phyloP scores from a whole-genome alignment of 1,140 invertebrate species.

The Zaprionus ornatus region DNA sequence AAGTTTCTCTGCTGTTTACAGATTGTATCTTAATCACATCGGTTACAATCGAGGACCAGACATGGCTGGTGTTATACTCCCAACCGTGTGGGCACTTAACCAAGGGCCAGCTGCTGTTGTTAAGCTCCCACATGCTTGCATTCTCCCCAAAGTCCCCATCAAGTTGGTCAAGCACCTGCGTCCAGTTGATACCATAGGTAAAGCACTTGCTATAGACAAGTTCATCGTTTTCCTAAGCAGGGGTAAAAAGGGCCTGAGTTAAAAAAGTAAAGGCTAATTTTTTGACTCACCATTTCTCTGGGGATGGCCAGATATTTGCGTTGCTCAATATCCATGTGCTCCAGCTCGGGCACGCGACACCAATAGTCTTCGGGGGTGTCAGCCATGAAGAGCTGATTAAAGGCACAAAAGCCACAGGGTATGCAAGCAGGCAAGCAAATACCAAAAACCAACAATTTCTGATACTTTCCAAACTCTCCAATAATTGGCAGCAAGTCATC shows the following conservation, averaged over 20 bases:
- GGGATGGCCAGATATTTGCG: conserved; percentile 88
- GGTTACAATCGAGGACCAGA: conserved; percentile 91
- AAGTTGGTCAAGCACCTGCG: conserved; percentile 84
- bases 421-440: conserved; percentile 94
- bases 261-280: neutral
- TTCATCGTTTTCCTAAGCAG: conserved; percentile 83
- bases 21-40: conserved; percentile 86
- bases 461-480: conserved; percentile 94
- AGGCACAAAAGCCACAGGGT: conserved; percentile 94
- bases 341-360: conserved; percentile 89
- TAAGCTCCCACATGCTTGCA: conserved; percentile 82
- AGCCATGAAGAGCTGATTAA: conserved; percentile 95
- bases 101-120: conserved; percentile 86
- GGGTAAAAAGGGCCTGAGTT: neutral
- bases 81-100: conserved; percentile 91
- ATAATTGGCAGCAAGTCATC: conserved; percentile 93
- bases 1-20: neutral
- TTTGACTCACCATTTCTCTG: conserved; percentile 70
- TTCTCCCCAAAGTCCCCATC: conserved; percentile 45
- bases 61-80: conserved; percentile 89
- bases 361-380: conserved; percentile 90
- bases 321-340: conserved; percentile 85
- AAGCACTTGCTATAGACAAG: conserved; percentile 86
- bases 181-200: conserved; percentile 90
- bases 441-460: conserved; percentile 93